These are phyloP conservation scores for Paramormyrops kingsleyae DNA, from an alignment of 2,113 vertebrate genomes.

Conservation along the genomic window DNA sequence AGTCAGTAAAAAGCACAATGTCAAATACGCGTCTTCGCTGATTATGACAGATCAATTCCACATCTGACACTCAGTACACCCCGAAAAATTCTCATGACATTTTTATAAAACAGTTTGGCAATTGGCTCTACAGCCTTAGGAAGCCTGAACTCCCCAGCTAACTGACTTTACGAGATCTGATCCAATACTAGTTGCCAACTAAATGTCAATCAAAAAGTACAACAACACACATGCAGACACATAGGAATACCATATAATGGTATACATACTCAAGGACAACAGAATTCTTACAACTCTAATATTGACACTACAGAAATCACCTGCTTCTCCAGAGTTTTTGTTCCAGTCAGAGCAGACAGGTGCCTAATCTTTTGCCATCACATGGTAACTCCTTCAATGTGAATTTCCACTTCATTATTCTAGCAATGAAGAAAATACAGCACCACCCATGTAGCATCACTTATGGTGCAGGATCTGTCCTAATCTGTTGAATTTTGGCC, in stretches of 20 bases:
- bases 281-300: neutral
- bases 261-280: neutral
- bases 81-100: neutral
- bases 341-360: neutral
- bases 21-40: neutral
- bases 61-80: neutral
- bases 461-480: neutral
- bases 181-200: neutral
- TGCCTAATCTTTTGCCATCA: neutral
- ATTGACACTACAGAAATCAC: neutral
- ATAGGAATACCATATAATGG: neutral
- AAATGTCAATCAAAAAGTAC: neutral
- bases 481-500: neutral
- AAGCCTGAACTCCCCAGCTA: neutral
- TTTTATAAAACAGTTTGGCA: neutral
- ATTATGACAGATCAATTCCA: neutral
- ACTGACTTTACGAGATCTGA: neutral
- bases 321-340: neutral
- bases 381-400: neutral
- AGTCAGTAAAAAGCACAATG: neutral
- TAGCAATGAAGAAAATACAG: neutral
- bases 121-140: neutral
- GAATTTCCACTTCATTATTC: neutral
- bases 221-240: neutral
- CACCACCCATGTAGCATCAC: neutral